phyloP scores from a whole-genome alignment of 2,888 invertebrate species.

The Alviniconcha strummeri region DNA sequence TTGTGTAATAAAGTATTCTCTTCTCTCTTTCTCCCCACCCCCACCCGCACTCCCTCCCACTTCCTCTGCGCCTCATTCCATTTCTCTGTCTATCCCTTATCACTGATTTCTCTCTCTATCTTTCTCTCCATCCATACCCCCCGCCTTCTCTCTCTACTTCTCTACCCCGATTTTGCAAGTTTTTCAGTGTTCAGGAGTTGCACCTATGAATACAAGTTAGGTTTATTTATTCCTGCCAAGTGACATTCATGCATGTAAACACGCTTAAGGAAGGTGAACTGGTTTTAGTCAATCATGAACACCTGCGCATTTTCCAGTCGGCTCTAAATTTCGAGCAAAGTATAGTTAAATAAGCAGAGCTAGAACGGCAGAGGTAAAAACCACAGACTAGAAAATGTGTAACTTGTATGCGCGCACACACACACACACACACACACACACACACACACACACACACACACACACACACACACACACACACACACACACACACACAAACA shows the following conservation, averaged over 20 bases:
- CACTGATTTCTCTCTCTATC: too few species aligned
- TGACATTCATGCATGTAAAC: background rate
- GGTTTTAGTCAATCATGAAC: too few species aligned
- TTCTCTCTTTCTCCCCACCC: background rate
- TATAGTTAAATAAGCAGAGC: too few species aligned
- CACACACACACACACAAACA: slow-evolving; percentile 7
- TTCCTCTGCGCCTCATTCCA: background rate
- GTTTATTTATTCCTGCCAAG: background rate
- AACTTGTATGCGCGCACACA: background rate
- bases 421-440: background rate
- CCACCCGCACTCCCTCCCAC: background rate
- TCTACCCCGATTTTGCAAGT: too few species aligned
- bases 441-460: background rate
- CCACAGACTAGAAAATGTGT: too few species aligned
- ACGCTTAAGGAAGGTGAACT: background rate
- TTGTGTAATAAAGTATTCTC: background rate
- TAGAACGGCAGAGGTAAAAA: too few species aligned
- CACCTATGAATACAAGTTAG: too few species aligned
- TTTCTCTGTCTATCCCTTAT: background rate
- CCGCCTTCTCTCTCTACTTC: too few species aligned
- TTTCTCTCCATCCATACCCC: too few species aligned
- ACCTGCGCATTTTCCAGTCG: too few species aligned
- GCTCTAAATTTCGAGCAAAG: too few species aligned
- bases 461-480: slow-evolving; percentile 3
- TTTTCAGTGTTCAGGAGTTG: too few species aligned